These are phyloP conservation scores for Glyphotaelius pellucidus DNA, from an alignment of 2,888 invertebrate genomes.

Conservation along the genomic window DNA sequence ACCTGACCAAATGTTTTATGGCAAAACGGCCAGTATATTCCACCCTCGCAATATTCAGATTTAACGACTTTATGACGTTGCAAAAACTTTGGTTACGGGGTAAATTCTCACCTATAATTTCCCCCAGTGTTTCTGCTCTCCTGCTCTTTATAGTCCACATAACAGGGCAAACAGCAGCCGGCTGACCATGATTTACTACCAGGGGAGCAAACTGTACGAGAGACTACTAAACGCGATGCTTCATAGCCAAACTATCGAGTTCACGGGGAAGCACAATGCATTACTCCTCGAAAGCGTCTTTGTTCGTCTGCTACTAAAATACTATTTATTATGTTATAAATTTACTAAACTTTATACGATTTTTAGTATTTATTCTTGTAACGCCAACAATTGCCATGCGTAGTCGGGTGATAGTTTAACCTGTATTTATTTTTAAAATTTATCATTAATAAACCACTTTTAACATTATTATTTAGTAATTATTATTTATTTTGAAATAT, in stretches of 20 bases:
- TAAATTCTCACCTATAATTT: constrained; percentile 47
- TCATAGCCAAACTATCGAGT: constrained; percentile 5
- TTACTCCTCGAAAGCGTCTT: constrained; percentile 11
- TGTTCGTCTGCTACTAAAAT: neutral
- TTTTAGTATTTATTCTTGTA: neutral
- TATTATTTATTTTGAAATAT: too few relatives aligned
- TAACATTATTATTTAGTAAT: too few relatives aligned
- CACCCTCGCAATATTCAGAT: constrained; percentile 21
- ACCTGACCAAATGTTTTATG: neutral
- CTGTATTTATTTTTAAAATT: too few relatives aligned
- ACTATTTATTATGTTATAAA: neutral
- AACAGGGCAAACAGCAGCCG: constrained; percentile 43
- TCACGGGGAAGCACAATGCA: neutral
- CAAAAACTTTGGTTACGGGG: constrained; percentile 38
- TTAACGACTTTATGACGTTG: constrained; percentile 43
- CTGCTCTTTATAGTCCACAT: constrained; percentile 46
- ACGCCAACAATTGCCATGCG: neutral
- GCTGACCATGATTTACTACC: constrained; percentile 48
- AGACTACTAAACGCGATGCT: constrained; percentile 17
- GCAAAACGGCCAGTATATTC: neutral
- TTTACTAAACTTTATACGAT: neutral
- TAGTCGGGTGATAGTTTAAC: too few relatives aligned
- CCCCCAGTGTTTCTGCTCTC: constrained; percentile 38
- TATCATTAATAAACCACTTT: too few relatives aligned
- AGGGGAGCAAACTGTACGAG: constrained; percentile 5